phyloP scores from a whole-genome alignment of 2,888 invertebrate genomes.

The Spicauda simplicius region DNA sequence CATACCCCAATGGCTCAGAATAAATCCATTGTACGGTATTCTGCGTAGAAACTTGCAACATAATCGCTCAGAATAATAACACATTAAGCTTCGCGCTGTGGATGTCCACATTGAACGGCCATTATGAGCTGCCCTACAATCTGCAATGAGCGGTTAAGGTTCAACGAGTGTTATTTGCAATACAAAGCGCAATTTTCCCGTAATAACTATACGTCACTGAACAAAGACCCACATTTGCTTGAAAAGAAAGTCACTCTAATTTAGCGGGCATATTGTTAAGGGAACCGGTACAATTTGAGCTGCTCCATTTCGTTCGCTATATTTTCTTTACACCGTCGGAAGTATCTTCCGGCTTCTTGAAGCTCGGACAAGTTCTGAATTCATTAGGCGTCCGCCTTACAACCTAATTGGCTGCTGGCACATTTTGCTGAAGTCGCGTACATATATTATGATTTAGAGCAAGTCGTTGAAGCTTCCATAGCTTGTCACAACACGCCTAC shows the following conservation, averaged over 20 bases:
- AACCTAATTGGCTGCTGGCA: slow-evolving; percentile 12
- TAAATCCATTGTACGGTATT: too few species aligned
- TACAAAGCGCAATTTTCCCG: neutral
- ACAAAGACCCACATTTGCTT: neutral
- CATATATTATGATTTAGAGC: slow-evolving; percentile 1
- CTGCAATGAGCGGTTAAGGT: neutral
- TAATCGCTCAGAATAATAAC: neutral
- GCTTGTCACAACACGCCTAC: neutral
- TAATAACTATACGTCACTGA: slow-evolving; percentile 1
- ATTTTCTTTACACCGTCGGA: slow-evolving; percentile 1
- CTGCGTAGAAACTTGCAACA: too few species aligned
- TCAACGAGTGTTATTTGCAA: slow-evolving; percentile 1
- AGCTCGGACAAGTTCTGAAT: slow-evolving; percentile 16
- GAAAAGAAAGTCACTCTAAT: neutral
- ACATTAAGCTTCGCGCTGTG: neutral
- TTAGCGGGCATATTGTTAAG: slow-evolving; percentile 1
- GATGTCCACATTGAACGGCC: neutral
- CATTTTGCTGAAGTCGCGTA: neutral
- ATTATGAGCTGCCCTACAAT: slow-evolving; percentile 5
- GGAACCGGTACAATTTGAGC: neutral
- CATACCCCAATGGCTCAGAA: too few species aligned
- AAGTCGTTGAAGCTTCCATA: neutral
- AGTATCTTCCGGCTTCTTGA: slow-evolving; percentile 1
- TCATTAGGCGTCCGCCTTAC: slow-evolving; percentile 11
- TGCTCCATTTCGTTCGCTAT: slow-evolving; percentile 12